These are phyloP conservation scores for Albula goreensis DNA, from an alignment of 2,113 vertebrate species.

Conservation along the genomic window DNA sequence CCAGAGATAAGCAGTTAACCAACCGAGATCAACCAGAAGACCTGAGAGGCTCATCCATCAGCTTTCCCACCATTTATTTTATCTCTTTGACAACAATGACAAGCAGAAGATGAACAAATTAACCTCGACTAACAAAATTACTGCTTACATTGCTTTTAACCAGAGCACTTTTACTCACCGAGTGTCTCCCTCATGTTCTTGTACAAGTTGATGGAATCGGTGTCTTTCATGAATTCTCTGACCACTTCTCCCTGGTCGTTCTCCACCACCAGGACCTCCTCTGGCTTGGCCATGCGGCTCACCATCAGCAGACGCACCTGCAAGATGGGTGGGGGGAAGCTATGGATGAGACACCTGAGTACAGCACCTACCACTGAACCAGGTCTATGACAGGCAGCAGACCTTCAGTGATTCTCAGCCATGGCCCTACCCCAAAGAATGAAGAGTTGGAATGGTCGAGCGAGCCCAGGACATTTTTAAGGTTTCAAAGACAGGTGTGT, in stretches of 20 bases:
- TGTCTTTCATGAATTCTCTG: slow-evolving; percentile 99
- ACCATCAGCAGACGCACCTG: slow-evolving; percentile 98
- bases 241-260: slow-evolving; percentile 98
- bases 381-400: too few relatives aligned
- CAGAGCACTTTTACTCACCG: slow-evolving; percentile 67
- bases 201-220: slow-evolving; percentile 97
- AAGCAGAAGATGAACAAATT: too few relatives aligned
- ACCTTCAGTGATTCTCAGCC: too few relatives aligned
- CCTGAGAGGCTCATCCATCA: neutral
- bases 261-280: slow-evolving; percentile 97
- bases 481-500: too few relatives aligned
- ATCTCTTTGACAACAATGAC: too few relatives aligned
- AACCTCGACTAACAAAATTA: too few relatives aligned
- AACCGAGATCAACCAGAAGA: too few relatives aligned
- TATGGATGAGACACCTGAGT: slow-evolving; percentile 4
- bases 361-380: too few relatives aligned
- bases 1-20: neutral
- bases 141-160: neutral
- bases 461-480: too few relatives aligned
- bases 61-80: too few relatives aligned
- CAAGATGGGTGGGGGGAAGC: slow-evolving; percentile 16
- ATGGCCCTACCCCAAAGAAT: too few relatives aligned
- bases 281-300: slow-evolving; percentile 97
- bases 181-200: slow-evolving; percentile 99
- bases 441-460: too few relatives aligned